Evolutionary conservation across 2,888 invertebrate species (phyloP), one percentile per base, ranked within the genome.

Genomic region (Abrostola triplasia): DNA sequence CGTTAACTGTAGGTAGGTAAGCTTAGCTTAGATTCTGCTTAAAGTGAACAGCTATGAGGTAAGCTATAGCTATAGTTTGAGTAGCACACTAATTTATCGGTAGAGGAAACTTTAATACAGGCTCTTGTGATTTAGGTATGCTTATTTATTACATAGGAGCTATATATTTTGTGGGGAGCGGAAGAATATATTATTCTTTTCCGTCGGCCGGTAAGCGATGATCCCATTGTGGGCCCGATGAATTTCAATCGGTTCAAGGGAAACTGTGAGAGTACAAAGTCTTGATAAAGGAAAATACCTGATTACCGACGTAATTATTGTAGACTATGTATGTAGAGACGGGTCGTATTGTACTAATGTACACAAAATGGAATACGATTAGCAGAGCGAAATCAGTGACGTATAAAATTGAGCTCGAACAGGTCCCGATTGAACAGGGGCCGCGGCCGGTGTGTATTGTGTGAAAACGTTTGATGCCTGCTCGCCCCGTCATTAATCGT

Each of bases 401-500:
- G 60, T 58, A 65, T 72, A 52, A 74, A 74, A 76, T 73, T 74
- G 70, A 63, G 56, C 55, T 73, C 62, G 55, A 69, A 64, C 56
- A 56, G 56, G 56, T 65, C 51, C 51, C 59, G 65, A 70, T 62
- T 67, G 64, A 76, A 69, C 47, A n/a, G 41, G 8, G 36, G 58
- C 42, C 42, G 24, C 24, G 24, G 24, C 24, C 24, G 24, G 62
- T 66, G 53, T 59, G 59, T 62, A 63, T 77, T 77, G 65, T 77
- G 73, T 70, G 71, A 64, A 67, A 71, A 57, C 62, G 70, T 70
- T 73, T 76, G 73, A 64, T 51, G 63, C 53, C 53, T 61, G 52
- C 48, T 57, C 53, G 52, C 51, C 72, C 75, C 63, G 49, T 75
- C 80, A 81, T 85, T 80, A 82, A 81, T 82, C 81, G 79, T 65